Conservation (phyloP, 35 echinoderm and acorn worm species). For the Lytechinus variegatus region DNA sequence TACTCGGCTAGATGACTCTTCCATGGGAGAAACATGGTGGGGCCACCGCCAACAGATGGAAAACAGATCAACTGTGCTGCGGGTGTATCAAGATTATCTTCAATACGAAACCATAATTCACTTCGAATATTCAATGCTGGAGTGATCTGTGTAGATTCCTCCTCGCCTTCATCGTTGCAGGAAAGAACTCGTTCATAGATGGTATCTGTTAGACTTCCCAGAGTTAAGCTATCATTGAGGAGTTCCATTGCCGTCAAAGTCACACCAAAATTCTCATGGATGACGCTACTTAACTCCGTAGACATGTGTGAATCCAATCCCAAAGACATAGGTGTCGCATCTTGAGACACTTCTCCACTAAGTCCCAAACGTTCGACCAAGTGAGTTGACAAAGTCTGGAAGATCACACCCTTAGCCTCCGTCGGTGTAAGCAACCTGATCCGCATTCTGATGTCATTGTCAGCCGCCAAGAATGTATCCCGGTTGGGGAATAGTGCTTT, state of each 20-base stretch:
- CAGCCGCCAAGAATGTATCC: constrained; percentile 81
- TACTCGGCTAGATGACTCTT: constrained; percentile 69
- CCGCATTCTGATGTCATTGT: constrained; percentile 76
- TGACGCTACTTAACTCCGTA: constrained; percentile 83
- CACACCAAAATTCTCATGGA: constrained; percentile 91
- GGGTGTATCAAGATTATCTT: constrained; percentile 68
- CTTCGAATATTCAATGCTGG: constrained; percentile 38
- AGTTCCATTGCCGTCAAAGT: constrained; percentile 86
- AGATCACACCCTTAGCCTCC: constrained; percentile 77
- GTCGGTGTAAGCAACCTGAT: constrained; percentile 61
- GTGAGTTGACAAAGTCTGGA: constrained; percentile 71
- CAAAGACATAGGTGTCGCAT: constrained; percentile 77
- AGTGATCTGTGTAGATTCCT: constrained; percentile 55
- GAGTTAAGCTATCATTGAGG: constrained; percentile 82
- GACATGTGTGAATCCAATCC: constrained; percentile 97
- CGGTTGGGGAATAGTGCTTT: constrained; percentile 82
- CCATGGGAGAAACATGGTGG: constrained; percentile 84
- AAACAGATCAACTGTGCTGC: constrained; percentile 84
- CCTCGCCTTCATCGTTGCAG: constrained; percentile 49
- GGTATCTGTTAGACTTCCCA: constrained; percentile 62
- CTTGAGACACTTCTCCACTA: constrained; percentile 68
- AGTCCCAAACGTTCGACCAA: constrained; percentile 83
- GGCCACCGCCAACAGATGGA: constrained; percentile 86
- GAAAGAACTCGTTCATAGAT: constrained; percentile 81
- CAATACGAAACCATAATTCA: constrained; percentile 78